phyloP scores from a whole-genome alignment of 1,140 invertebrate genomes.

The Lutraria rhynchaena region DNA sequence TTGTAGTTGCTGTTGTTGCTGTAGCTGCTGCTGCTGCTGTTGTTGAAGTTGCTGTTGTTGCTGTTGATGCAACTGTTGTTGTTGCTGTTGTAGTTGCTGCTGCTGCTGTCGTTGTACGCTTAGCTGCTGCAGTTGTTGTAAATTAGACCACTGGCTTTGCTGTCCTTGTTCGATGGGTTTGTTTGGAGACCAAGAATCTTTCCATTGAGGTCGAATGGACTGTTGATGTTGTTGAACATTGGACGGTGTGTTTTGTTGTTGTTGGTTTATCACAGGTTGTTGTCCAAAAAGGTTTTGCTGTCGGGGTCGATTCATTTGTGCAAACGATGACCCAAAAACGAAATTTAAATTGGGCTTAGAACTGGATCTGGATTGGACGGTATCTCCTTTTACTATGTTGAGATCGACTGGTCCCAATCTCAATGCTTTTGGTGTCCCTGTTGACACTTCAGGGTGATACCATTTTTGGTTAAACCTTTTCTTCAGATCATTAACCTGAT shows the following conservation, averaged over 20 bases:
- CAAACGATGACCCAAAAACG: not conserved
- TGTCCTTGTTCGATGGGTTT: not conserved
- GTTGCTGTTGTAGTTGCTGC: not conserved
- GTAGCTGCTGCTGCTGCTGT: not conserved
- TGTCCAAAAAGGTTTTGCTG: not conserved
- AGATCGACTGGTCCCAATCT: not conserved
- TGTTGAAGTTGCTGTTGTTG: not conserved
- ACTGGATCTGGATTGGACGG: not conserved
- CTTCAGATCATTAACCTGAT: not conserved
- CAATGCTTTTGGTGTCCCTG: not conserved
- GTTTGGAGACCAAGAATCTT: not conserved
- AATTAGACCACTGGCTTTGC: not conserved
- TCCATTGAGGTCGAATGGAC: not conserved
- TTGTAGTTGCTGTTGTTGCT: constrained; percentile 10
- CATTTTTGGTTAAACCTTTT: constrained; percentile 38
- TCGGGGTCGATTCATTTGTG: not conserved
- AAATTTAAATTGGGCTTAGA: not conserved
- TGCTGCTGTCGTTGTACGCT: constrained; percentile 2
- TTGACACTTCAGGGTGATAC: constrained; percentile 3
- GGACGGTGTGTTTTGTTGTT: not conserved
- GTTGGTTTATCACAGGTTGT: not conserved
- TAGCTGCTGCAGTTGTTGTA: constrained; percentile 11
- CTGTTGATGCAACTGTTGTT: not conserved
- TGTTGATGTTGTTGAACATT: not conserved
- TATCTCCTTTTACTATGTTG: not conserved